phyloP scores from a whole-genome alignment of 2,888 invertebrate species.

The Morinoia aosen region DNA sequence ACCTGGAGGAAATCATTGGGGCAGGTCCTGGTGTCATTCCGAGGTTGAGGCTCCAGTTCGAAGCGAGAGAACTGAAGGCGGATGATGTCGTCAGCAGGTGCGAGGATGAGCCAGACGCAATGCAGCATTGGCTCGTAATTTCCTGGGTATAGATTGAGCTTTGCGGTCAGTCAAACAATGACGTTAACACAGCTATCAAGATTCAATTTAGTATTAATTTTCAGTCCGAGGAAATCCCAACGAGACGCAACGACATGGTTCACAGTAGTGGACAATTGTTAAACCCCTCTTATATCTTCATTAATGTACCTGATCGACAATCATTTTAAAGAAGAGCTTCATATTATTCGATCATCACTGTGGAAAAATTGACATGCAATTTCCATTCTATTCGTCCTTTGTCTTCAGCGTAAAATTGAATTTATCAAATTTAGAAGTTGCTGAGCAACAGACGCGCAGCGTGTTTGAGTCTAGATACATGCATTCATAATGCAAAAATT shows the following conservation, averaged over 20 bases:
- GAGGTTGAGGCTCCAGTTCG: slow-evolving; percentile 72
- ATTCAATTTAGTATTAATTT: not conserved
- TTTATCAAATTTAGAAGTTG: no score
- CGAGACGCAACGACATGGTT: not conserved
- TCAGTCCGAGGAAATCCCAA: not conserved
- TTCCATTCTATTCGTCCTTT: no score
- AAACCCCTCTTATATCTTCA: no score
- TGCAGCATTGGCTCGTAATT: slow-evolving; percentile 80
- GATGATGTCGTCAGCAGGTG: slow-evolving; percentile 77
- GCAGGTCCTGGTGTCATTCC: slow-evolving; percentile 75
- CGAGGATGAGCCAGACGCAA: slow-evolving; percentile 82
- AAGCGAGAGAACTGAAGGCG: slow-evolving; percentile 75
- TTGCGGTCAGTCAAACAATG: not conserved
- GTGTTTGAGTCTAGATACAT: no score
- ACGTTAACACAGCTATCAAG: not conserved
- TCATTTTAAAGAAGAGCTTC: no score
- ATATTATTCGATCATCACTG: no score
- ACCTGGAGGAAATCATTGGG: slow-evolving; percentile 83
- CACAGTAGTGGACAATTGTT: not conserved
- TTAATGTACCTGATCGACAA: no score
- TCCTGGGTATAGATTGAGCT: slow-evolving; percentile 68
- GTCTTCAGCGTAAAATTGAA: no score
- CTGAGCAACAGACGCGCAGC: no score
- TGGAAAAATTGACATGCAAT: no score
- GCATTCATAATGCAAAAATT: no score